Conservation (phyloP, 1,140 invertebrate species). For the Panulirus ornatus region DNA sequence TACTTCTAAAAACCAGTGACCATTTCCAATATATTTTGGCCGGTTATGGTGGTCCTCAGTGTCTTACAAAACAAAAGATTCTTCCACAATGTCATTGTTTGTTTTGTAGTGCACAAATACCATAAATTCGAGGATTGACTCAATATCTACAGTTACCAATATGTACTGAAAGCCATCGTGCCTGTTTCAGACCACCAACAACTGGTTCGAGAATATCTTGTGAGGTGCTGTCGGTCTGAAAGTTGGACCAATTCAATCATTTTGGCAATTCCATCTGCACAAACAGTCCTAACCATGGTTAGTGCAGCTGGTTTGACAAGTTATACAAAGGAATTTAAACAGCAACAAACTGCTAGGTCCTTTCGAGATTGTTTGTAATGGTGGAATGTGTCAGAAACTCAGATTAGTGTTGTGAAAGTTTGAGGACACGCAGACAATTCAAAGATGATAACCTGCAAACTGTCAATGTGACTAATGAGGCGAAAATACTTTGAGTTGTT, state of each 20-base stretch:
- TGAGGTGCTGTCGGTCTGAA: constrained; percentile 7
- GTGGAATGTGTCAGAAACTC: no score
- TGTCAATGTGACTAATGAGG: no score
- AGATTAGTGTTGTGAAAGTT: no score
- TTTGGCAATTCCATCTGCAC: constrained; percentile 12
- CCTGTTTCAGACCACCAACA: constrained; percentile 24
- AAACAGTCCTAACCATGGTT: constrained; percentile 34
- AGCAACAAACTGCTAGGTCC: no score
- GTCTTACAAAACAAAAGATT: neutral
- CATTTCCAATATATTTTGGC: constrained; percentile 13
- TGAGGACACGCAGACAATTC: no score
- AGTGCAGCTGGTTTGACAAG: neutral
- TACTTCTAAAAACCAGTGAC: constrained; percentile 28
- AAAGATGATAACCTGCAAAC: no score
- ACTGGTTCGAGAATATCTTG: constrained; percentile 28
- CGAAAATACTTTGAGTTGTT: no score
- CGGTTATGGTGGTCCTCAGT: constrained; percentile 19
- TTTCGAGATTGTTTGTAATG: no score
- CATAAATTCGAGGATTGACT: neutral
- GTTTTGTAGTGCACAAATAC: constrained; percentile 34
- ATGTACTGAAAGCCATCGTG: neutral
- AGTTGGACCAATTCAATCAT: constrained; percentile 39
- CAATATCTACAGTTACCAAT: neutral
- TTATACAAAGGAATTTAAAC: no score
- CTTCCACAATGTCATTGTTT: constrained; percentile 23